Percentiles rank a stretch among this genome's conserved stretches.
These are phyloP conservation scores for Oscheius sp. DNA, from an alignment of 2,888 invertebrate genomes.

Conservation along the genomic window DNA sequence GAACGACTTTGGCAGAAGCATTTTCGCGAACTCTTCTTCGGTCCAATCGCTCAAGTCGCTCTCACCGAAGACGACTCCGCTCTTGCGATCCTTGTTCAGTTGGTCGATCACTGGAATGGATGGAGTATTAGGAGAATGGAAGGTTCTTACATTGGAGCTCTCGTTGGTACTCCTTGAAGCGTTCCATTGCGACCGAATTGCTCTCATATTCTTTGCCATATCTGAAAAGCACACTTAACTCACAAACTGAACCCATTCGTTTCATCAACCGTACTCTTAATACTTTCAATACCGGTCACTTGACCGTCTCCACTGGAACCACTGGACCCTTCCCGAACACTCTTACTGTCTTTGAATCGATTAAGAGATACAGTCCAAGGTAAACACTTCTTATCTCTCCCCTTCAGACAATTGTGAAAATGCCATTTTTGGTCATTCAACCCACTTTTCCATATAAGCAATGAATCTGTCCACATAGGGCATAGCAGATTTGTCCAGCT, in stretches of 20 bases:
- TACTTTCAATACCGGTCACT: background rate
- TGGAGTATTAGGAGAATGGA: background rate
- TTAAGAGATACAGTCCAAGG: background rate
- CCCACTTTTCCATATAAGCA: constrained; percentile 33
- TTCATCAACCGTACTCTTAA: background rate
- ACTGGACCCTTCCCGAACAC: background rate
- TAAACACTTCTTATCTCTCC: background rate
- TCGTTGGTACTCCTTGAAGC: constrained; percentile 37
- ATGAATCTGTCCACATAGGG: constrained; percentile 37
- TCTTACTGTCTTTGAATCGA: background rate
- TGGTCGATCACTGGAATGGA: constrained; percentile 32
- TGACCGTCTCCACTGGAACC: background rate
- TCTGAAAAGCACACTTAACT: constrained; percentile 10
- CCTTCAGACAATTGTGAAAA: background rate
- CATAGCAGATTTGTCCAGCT: constrained; percentile 30
- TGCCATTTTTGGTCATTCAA: background rate
- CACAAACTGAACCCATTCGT: too few relatives aligned
- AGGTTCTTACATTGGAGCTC: constrained; percentile 24
- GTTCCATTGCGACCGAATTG: constrained; percentile 28
- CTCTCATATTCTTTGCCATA: constrained; percentile 33
- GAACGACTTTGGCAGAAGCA: constrained; percentile 62
- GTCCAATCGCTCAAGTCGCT: constrained; percentile 69
- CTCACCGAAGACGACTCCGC: constrained; percentile 51
- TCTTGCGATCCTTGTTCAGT: constrained; percentile 42
- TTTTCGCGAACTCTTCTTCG: constrained; percentile 69